Base-by-base conservation (phyloP, 2,113 vertebrate genomes). In the Corydoras sp. region DNA sequence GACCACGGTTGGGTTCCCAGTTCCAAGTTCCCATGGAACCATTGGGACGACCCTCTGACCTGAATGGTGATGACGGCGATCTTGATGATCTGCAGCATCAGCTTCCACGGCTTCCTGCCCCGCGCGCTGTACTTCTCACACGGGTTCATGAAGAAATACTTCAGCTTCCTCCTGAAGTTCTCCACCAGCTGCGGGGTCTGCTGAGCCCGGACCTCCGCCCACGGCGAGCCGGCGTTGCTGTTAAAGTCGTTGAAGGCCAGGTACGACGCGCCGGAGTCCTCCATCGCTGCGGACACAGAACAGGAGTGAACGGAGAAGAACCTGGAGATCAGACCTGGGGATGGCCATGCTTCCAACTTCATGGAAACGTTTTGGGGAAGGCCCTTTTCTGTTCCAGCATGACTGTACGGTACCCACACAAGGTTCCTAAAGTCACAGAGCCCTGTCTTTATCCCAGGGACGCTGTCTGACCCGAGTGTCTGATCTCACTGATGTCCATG, bases 101-200 rank as follows among this genome's bases (percentile, higher is more conserved):
- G 91, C 77, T 98, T 99, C 96, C 96, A 98, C 0, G 97, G 95
- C 72, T 96, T 98, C 71, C 94, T 92, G 4, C 94, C 89, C 1
- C 93, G 88, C 29, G 97, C 94, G 85, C 84, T 90, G 82, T 94
- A 96, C 79, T 98, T 99, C 77, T 99, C 95, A 75, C 95, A 98
- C 0, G 97, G 95, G 74, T 94, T 97, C 95, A 97, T 99, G 80
- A 99, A 99, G 82, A 93, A 98, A 83, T 95, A 97, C 71, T 96
- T 98, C 68, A 99, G 90, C 75, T 91, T 94, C 71, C 92, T 88
- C 70, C 92, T 91, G 83, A 98, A 92, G 74, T 91, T 87, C 58
- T 96, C 93, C 86, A 93, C 92, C 55, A 83, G 63, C 60, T 90
- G 85, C n/a, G 30, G 65, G n/a, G 62, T 65, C 59, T 30, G 73